Percentiles rank a stretch among this genome's conserved stretches.
phyloP scores from a whole-genome alignment of 2,888 invertebrate genomes.

The Augochlorella aurata region DNA sequence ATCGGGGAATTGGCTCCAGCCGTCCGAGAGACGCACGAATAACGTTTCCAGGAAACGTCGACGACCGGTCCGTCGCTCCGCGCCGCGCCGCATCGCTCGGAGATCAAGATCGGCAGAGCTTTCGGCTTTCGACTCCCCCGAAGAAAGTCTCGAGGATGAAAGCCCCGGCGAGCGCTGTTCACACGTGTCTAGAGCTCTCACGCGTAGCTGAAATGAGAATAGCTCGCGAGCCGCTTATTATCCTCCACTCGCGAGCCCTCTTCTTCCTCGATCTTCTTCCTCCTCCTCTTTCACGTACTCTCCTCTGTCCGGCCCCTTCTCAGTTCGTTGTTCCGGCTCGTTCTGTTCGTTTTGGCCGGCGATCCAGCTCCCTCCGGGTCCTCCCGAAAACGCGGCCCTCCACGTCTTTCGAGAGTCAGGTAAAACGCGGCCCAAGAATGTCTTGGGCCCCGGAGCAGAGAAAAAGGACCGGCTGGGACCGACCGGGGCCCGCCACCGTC shows the following conservation, averaged over 20 bases:
- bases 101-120: background rate
- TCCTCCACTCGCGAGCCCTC: conserved; percentile 17
- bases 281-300: background rate
- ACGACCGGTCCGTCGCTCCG: background rate
- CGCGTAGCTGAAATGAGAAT: conserved; percentile 21
- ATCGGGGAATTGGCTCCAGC: background rate
- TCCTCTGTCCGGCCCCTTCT: background rate
- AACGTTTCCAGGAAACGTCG: background rate
- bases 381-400: conserved; percentile 35
- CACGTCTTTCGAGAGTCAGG: conserved; percentile 55
- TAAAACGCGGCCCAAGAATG: conserved; percentile 49
- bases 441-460: conserved; percentile 21
- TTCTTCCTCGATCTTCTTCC: conserved; percentile 2
- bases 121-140: background rate
- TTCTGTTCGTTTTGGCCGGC: background rate
- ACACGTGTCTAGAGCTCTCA: conserved; percentile 23
- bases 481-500: conserved; percentile 26
- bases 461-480: conserved; percentile 32
- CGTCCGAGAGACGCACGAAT: background rate
- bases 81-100: background rate
- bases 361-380: background rate
- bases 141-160: conserved; percentile 4
- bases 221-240: conserved; percentile 32
- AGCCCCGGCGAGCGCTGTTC: background rate
- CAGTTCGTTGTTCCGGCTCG: background rate